Evolutionary conservation across 2,113 vertebrate genomes (phyloP), one percentile per base, ranked within the genome.

Genomic region (Leiothrix lutea): DNA sequence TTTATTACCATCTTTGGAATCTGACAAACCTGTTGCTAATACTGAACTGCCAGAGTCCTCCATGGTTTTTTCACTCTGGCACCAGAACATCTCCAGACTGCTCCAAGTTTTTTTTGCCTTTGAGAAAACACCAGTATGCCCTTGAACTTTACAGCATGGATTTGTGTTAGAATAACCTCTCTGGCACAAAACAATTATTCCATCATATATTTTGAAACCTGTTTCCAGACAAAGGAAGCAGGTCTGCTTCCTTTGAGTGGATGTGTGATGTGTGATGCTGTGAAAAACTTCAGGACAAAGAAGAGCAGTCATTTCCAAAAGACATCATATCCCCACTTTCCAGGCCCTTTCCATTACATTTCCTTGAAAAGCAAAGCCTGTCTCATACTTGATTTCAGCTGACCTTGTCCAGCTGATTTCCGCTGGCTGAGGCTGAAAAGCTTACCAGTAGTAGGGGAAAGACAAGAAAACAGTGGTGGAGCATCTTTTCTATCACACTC

Each of bases 191-290:
- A 42, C 7, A 47, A 35, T 88, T 60, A 20, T 38, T 36, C n/a
- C 12, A 2, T 35, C 57, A 48, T 31, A 84, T 19, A 22, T 51
- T 94, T 78, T 62, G 48, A 86, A 90, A 80, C 40, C 28, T 60
- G 24, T 29, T 81, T 79, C 40, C 83, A 87, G 58, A 67, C n/a
- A 74, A 66, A 70, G 71, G 47, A 26, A 50, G 48, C n/a, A n/a
- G n/a, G n/a, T n/a, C n/a, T n/a, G n/a, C n/a, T n/a, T n/a, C n/a
- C n/a, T n/a, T n/a, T n/a, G n/a, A n/a, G n/a, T n/a, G n/a, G n/a
- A n/a, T n/a, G n/a, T 57, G 31, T 2, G 1, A 35, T 50, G 2
- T 18, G 12, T 44, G 22, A 45, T 0, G 7, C 51, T 44, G 31
- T 60, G 21, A 92, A 47, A 5, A 78, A 20, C 24, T 9, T 45